Conservation (phyloP, 2,113 vertebrate species). For the Siniperca chuatsi region DNA sequence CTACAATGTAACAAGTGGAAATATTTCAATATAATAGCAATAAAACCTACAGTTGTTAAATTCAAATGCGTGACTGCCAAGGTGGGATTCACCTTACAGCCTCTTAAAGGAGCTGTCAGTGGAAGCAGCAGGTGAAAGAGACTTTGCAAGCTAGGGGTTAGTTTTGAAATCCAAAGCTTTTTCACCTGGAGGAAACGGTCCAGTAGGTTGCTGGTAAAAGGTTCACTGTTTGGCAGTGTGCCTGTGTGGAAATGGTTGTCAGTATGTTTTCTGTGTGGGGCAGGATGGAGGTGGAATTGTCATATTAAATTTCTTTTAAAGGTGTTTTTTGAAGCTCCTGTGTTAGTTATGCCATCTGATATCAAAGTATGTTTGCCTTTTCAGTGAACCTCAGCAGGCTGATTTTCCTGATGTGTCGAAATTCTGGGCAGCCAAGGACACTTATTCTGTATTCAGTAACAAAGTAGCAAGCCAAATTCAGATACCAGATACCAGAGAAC, state of each 20-base stretch:
- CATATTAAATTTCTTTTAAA: slow-evolving; percentile 21
- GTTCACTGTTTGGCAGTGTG: not conserved
- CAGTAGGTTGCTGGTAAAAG: slow-evolving; percentile 1
- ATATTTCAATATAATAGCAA: not conserved
- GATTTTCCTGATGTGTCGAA: not conserved
- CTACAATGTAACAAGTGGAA: not conserved
- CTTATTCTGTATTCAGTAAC: not conserved
- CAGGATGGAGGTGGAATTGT: slow-evolving; percentile 16
- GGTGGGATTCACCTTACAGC: slow-evolving; percentile 1
- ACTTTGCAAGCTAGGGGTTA: not conserved
- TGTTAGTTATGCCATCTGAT: slow-evolving; percentile 13
- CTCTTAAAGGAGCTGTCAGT: not conserved
- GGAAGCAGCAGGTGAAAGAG: not conserved
- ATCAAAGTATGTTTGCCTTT: slow-evolving; percentile 2
- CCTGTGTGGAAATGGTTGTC: slow-evolving; percentile 38
- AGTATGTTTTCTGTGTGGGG: slow-evolving; percentile 38
- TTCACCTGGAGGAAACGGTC: slow-evolving; percentile 38
- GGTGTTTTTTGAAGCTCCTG: slow-evolving; percentile 14
- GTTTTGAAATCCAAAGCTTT: slow-evolving; percentile 20
- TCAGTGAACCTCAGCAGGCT: not conserved
- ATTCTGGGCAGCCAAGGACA: not conserved
- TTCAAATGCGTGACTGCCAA: slow-evolving; percentile 22
- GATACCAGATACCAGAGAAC: not conserved
- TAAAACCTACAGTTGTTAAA: slow-evolving; percentile 3
- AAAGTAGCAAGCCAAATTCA: not conserved